Conservation (phyloP, 2,797 vertebrate species). For the Xenentodon cancila region DNA sequence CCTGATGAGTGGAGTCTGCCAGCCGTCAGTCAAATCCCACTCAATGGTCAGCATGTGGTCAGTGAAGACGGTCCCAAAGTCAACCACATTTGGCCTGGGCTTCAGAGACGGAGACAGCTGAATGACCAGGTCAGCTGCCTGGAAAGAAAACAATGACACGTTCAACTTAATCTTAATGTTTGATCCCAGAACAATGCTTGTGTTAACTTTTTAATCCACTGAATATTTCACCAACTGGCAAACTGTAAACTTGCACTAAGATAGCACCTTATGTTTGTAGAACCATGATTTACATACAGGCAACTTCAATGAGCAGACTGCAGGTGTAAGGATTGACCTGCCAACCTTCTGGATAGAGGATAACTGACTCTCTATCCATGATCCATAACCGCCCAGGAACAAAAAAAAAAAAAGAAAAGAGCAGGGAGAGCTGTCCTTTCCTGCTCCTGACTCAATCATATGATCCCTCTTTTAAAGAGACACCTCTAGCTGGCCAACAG, state of each 20-base stretch:
- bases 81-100: constrained; percentile 79
- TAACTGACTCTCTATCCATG: no score
- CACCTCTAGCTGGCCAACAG: constrained; percentile 15
- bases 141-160: neutral
- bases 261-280: no score
- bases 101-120: constrained; percentile 75
- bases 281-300: no score
- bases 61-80: constrained; percentile 89
- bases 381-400: no score
- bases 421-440: constrained; percentile 3
- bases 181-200: no score
- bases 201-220: no score
- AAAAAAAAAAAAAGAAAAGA: neutral
- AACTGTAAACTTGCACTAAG: no score
- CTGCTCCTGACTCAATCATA: constrained; percentile 14
- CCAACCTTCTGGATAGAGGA: no score
- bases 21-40: constrained; percentile 87
- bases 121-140: constrained; percentile 88
- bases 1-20: constrained; percentile 87
- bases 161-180: no score
- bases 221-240: no score
- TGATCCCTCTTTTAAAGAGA: constrained; percentile 21
- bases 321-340: no score
- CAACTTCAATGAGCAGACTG: no score
- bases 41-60: constrained; percentile 93